These are phyloP conservation scores for Nettapus auritus DNA, from an alignment of 2,113 vertebrate species.

Conservation along the genomic window DNA sequence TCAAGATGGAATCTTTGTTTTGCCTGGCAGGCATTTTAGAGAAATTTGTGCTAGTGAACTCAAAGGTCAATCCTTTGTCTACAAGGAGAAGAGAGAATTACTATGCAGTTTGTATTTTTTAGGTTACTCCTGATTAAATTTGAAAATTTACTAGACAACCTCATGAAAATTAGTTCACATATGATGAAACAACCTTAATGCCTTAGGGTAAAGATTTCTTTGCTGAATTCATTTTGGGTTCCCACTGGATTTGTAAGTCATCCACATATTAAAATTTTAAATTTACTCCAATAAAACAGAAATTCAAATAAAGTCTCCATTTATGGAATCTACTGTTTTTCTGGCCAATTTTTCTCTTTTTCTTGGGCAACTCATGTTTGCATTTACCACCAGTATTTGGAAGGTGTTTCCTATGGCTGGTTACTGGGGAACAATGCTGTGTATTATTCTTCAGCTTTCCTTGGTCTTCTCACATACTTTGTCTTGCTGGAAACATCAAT, in stretches of 20 bases:
- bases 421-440: not conserved
- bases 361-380: not conserved
- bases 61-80: not conserved
- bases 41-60: not conserved
- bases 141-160: not conserved
- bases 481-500: not conserved
- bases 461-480: not conserved
- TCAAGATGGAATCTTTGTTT: not conserved
- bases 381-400: not conserved
- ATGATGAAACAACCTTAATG: not conserved
- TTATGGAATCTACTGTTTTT: not conserved
- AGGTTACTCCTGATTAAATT: not conserved
- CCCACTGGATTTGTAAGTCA: slow-evolving; percentile 4
- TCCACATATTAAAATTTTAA: not conserved
- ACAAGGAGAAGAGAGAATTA: not conserved
- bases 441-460: not conserved
- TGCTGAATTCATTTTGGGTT: not conserved
- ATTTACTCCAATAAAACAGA: slow-evolving; percentile 3
- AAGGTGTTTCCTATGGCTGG: not conserved
- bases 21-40: slow-evolving; percentile 9
- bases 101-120: not conserved
- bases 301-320: not conserved
- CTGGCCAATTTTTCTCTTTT: not conserved
- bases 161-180: not conserved
- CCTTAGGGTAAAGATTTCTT: not conserved